Percentiles rank a stretch among this genome's conserved stretches.
Evolutionary conservation across 2,888 invertebrate species (phyloP).

Genomic region (Diarsia brunnea): DNA sequence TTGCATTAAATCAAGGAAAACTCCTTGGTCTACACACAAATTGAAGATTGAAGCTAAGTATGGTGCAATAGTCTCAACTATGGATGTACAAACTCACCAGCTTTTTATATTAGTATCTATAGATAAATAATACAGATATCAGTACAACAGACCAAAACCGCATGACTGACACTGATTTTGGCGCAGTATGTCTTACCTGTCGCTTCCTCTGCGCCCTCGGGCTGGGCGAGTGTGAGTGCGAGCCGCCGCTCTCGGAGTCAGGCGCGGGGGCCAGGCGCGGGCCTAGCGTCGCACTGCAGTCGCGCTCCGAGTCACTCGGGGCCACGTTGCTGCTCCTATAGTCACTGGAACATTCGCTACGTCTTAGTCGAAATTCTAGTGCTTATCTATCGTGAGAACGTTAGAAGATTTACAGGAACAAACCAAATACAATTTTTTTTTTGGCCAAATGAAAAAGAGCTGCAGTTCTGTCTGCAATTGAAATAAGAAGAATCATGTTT

Average conservation of each 20-base stretch:
- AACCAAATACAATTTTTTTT: not conserved
- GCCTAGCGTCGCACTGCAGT: slow-evolving; percentile 93
- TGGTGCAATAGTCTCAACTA: no score
- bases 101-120: no score
- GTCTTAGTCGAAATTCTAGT: slow-evolving; percentile 67
- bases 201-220: slow-evolving; percentile 95
- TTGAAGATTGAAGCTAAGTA: no score
- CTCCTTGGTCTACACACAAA: no score
- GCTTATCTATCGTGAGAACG: not conserved
- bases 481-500: slow-evolving; percentile 1
- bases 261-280: slow-evolving; percentile 89
- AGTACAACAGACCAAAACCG: not conserved
- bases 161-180: not conserved
- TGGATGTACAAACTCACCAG: no score
- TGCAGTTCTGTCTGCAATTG: not conserved
- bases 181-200: slow-evolving; percentile 88
- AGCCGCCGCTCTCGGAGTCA: slow-evolving; percentile 97
- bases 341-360: slow-evolving; percentile 93
- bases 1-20: no score
- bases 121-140: not conserved
- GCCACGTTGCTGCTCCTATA: slow-evolving; percentile 97
- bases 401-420: not conserved
- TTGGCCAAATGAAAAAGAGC: no score
- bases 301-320: slow-evolving; percentile 97
- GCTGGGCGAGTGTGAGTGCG: slow-evolving; percentile 92